Conservation (phyloP, 2,797 vertebrate genomes). For the Iguana delicatissima region DNA sequence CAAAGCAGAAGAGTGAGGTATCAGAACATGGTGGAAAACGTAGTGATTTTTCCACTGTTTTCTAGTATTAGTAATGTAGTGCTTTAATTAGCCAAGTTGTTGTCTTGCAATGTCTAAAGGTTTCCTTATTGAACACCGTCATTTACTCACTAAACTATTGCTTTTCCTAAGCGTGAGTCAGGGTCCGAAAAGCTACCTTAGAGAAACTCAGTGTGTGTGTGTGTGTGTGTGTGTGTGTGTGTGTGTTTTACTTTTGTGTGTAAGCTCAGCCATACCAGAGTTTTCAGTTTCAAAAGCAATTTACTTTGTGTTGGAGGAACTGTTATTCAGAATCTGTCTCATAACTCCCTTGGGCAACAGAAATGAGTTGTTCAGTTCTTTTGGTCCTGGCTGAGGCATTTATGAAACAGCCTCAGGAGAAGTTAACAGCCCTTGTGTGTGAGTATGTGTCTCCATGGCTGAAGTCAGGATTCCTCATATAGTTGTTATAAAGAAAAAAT, state of each 20-base stretch:
- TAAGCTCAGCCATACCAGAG: neutral
- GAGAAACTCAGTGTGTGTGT: neutral
- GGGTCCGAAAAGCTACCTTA: neutral
- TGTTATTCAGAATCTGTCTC: neutral
- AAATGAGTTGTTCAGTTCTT: no score
- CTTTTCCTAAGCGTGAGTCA: neutral
- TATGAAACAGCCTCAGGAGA: no score
- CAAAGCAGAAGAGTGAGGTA: neutral
- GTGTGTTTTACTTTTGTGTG: no score
- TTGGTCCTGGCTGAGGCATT: no score
- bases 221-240: neutral
- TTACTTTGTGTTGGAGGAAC: neutral
- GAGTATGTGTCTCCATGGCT: no score
- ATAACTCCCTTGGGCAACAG: neutral
- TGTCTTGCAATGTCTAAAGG: conserved; percentile 10
- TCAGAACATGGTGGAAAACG: neutral
- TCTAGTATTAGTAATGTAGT: neutral
- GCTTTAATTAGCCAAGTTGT: neutral
- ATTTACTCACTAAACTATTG: neutral
- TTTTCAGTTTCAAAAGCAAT: neutral
- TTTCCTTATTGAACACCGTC: neutral
- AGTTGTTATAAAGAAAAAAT: neutral
- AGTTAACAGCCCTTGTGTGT: no score
- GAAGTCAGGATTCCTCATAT: neutral
- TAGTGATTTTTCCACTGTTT: neutral